phyloP scores from a whole-genome alignment of 1,140 invertebrate genomes.

The Leptinotarsa defecta region DNA sequence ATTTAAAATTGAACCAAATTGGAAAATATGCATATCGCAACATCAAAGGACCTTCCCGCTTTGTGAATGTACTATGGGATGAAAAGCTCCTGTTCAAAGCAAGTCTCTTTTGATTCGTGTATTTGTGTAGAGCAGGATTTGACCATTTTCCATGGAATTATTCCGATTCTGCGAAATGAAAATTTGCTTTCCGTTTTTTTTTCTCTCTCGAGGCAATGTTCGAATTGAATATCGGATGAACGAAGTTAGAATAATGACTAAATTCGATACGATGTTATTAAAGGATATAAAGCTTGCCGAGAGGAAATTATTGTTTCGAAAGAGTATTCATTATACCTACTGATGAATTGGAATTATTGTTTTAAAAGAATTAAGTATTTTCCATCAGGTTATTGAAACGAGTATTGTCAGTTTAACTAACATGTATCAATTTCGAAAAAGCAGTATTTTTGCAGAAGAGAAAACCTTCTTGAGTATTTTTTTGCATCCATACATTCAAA shows the following conservation, averaged over 20 bases:
- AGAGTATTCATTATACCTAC: no score
- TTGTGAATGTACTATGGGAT: neutral
- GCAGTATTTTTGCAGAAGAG: no score
- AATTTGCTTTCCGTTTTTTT: neutral
- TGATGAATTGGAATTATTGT: no score
- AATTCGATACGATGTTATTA: neutral
- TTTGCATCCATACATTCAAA: no score
- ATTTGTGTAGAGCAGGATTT: neutral
- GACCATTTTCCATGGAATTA: neutral
- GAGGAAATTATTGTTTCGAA: no score
- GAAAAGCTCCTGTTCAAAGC: neutral
- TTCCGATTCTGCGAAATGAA: neutral
- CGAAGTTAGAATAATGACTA: neutral
- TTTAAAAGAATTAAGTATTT: no score
- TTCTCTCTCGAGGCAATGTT: neutral
- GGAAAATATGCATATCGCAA: slow-evolving; percentile 6
- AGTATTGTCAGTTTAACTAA: no score
- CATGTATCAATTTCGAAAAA: no score
- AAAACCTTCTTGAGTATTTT: no score
- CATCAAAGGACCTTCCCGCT: neutral
- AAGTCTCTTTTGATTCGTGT: neutral
- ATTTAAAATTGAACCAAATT: slow-evolving; percentile 3
- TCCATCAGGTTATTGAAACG: no score
- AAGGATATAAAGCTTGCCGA: neutral
- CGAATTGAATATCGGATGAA: neutral